phyloP scores from a whole-genome alignment of 2,888 invertebrate genomes.

The Acrocyrtus sp. region DNA sequence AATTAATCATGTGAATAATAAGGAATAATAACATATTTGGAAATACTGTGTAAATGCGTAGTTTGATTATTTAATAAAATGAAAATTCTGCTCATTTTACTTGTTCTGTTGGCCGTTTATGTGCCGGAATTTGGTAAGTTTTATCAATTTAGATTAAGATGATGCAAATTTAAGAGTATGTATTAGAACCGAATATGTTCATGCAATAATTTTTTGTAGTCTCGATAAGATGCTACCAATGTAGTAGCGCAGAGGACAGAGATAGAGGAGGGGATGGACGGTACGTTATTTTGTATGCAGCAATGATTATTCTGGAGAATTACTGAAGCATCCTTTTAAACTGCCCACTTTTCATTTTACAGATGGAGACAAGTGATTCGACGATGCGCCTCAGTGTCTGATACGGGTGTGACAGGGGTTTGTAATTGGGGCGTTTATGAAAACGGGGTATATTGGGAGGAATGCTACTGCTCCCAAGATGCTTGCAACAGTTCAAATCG shows the following conservation, averaged over 20 bases:
- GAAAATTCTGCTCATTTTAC: slow-evolving; percentile 6
- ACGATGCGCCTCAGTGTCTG: slow-evolving; percentile 88
- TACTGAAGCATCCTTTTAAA: no score
- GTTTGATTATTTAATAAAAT: slow-evolving; percentile 6
- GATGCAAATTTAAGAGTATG: background rate
- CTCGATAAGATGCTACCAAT: slow-evolving; percentile 92
- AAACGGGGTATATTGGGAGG: slow-evolving; percentile 96
- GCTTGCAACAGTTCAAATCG: slow-evolving; percentile 76
- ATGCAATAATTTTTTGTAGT: slow-evolving; percentile 64
- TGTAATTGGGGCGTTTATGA: slow-evolving; percentile 97
- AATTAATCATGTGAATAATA: no score
- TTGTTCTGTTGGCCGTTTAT: slow-evolving; percentile 10
- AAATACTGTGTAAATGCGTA: background rate
- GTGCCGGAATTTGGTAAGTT: slow-evolving; percentile 12
- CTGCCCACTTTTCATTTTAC: slow-evolving; percentile 1
- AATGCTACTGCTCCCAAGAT: slow-evolving; percentile 93
- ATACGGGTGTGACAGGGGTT: slow-evolving; percentile 86
- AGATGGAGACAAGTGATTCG: slow-evolving; percentile 92
- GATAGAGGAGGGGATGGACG: slow-evolving; percentile 78
- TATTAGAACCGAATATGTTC: no score
- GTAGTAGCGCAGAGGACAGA: slow-evolving; percentile 85
- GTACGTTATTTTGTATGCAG: no score
- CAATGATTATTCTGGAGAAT: slow-evolving; percentile 87
- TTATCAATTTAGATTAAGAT: background rate
- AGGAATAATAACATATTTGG: no score